Percentiles rank a stretch among this genome's conserved stretches.
Conservation (phyloP, 2,113 vertebrate genomes). For the Sapajus apella region DNA sequence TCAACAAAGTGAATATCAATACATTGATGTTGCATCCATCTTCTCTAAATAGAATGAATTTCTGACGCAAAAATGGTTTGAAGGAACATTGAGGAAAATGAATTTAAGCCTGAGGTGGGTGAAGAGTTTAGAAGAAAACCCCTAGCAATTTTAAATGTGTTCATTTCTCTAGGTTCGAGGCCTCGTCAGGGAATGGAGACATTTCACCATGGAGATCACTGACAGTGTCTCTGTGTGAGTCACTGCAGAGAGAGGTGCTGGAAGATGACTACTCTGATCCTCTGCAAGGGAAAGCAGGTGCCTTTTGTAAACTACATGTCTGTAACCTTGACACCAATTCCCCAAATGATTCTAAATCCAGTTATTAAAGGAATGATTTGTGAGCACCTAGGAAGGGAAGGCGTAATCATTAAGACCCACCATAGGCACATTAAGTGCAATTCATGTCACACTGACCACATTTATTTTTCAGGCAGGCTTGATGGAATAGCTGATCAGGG, state of each 20-base stretch:
- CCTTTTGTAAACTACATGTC: not conserved
- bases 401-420: not conserved
- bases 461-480: not conserved
- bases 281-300: not conserved
- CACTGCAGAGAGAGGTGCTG: not conserved
- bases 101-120: not conserved
- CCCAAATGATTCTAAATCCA: not conserved
- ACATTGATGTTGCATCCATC: not conserved
- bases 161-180: not conserved
- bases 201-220: not conserved
- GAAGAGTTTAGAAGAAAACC: not conserved
- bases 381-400: not conserved
- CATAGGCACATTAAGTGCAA: not conserved
- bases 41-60: not conserved
- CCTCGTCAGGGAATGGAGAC: not conserved
- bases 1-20: not conserved
- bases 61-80: not conserved
- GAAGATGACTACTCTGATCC: not conserved
- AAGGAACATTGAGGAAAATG: not conserved
- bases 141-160: not conserved
- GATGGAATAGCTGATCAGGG: not conserved
- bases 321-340: slow-evolving; percentile 10
- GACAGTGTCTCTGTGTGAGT: rapidly evolving
- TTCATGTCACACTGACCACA: not conserved
- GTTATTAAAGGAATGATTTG: not conserved